Evolutionary conservation across 2,113 vertebrate genomes (phyloP), one percentile per base, ranked within the genome.

Genomic region (Pomatorhinus ruficollis): DNA sequence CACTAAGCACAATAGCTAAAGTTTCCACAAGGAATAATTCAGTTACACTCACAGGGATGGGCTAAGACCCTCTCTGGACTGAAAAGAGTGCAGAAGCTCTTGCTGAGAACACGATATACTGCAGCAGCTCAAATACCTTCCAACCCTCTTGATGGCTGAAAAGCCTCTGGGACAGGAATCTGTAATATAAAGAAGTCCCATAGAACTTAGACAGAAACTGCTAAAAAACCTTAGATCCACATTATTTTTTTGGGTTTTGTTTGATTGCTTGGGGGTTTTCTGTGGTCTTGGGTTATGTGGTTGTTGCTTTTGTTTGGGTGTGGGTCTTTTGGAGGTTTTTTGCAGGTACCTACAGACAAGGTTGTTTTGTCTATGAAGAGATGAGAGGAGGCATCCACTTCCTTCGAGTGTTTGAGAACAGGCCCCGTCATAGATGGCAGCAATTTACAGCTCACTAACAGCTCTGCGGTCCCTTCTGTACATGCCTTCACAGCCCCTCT

Each of bases 1-100:
- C 85, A 87, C 57, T 89, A 82, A 93, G 71, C 54, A 68, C 61
- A 80, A 92, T 53, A 94, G 80, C 47, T 93, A 33, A 83, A 90
- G 60, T 91, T 95, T 96, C 90, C 71, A 77, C 72, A 72, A 37
- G 35, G 60, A 92, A 27, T 86, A 64, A 57, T 68, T 66, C 49
- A 89, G 47, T 59, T 56, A 66, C 71, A 86, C 50, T 70, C 61
- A 53, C 23, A n/a, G 1, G 50, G 37, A 72, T 45, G 28, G 59
- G 39, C 35, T 27, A 45, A 83, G 44, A 71, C 60, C 47, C 56
- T 52, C 27, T 31, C 52, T 22, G 39, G 54, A 47, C 31, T 9
- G 2, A 81, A 16, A 27, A 17, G 2, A 27, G 60, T 52, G 21
- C 50, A 83, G 63, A n/a, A 88, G 33, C 27, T 66, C 54, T 39